A percentile compares a stretch with the other conserved stretches of the same genome.
Conservation (phyloP, 2,113 vertebrate genomes). For the Garra rufa region DNA sequence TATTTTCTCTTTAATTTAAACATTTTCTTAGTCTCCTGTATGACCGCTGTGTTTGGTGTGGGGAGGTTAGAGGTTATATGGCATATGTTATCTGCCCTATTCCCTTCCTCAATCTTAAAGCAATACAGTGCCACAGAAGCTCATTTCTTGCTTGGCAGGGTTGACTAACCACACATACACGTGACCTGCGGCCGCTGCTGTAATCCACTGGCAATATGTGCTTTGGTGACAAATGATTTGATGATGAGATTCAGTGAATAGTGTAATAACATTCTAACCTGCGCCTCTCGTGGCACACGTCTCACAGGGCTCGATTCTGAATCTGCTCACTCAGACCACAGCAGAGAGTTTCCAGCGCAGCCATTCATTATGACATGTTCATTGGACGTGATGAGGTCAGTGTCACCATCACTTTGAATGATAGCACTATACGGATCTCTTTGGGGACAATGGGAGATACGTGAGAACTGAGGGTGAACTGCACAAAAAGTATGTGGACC, state of each 20-base stretch:
- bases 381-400: conserved; percentile 23
- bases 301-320: conserved; percentile 14
- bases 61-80: conserved; percentile 1
- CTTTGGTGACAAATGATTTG: conserved; percentile 57
- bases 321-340: conserved; percentile 25
- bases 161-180: conserved; percentile 50
- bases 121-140: conserved; percentile 41
- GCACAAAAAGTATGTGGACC: neutral
- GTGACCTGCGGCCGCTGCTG: conserved; percentile 17
- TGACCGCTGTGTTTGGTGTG: neutral
- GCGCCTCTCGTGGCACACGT: conserved; percentile 2
- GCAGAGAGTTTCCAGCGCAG: neutral
- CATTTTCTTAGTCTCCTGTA: neutral
- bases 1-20: neutral
- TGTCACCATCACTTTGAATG: conserved; percentile 1
- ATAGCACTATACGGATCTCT: neutral
- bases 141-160: conserved; percentile 54
- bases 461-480: neutral
- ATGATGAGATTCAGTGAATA: conserved; percentile 55
- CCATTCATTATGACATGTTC: conserved; percentile 28
- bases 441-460: neutral
- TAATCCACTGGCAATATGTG: conserved; percentile 59
- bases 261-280: conserved; percentile 51
- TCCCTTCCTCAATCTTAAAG: conserved; percentile 39
- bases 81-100: conserved; percentile 63